Conservation (phyloP, 2,113 vertebrate species). For the Dascyllus trimaculatus region DNA sequence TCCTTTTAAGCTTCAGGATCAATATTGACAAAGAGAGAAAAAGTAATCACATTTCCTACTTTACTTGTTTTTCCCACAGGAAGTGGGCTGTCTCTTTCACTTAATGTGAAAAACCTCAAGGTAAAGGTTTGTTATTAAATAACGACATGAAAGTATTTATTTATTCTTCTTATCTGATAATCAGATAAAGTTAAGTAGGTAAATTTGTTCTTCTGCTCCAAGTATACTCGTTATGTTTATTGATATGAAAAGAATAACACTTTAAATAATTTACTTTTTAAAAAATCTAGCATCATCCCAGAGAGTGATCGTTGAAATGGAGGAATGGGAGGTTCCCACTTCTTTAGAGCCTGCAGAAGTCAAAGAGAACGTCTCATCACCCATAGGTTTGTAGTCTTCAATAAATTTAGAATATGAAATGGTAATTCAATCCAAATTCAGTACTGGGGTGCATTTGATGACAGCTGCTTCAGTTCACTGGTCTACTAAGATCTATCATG, state of each 20-base stretch:
- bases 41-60: conserved; percentile 17
- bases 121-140: conserved; percentile 6
- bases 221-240: background rate
- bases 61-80: conserved; percentile 52
- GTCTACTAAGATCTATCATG: no score
- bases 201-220: background rate
- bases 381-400: conserved; percentile 35
- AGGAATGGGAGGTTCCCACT: background rate
- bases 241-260: background rate
- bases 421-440: background rate
- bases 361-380: conserved; percentile 15
- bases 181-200: background rate
- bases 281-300: background rate
- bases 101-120: conserved; percentile 6
- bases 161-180: background rate
- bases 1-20: conserved; percentile 45
- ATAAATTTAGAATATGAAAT: background rate
- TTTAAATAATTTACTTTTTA: conserved; percentile 17
- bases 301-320: conserved; percentile 57
- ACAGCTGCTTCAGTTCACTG: background rate
- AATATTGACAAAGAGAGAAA: conserved; percentile 64
- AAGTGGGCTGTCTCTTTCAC: background rate
- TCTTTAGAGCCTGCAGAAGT: conserved; percentile 1
- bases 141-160: background rate
- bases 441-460: background rate